Conservation (phyloP, 2,888 invertebrate genomes). For the Trichopria drosophilae region DNA sequence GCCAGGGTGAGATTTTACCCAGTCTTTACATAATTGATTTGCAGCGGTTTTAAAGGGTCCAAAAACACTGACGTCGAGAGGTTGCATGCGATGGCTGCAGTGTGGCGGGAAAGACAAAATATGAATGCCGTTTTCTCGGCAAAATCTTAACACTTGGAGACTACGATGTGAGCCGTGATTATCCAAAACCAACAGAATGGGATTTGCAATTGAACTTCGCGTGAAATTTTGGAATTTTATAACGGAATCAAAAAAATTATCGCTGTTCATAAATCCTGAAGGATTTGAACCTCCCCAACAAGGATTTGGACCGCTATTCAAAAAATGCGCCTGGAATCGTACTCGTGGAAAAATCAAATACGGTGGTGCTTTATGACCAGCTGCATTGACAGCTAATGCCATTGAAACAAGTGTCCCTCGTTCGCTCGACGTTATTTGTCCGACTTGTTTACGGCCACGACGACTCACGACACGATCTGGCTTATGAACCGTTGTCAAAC, state of each 20-base stretch:
- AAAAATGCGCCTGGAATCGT: slow-evolving; percentile 27
- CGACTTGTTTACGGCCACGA: slow-evolving; percentile 31
- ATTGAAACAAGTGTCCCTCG: slow-evolving; percentile 32
- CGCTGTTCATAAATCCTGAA: slow-evolving; percentile 32
- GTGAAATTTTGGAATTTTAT: slow-evolving; percentile 30
- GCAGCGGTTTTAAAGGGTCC: slow-evolving; percentile 31
- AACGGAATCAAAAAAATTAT: slow-evolving; percentile 30
- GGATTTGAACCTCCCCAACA: no score
- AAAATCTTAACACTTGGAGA: slow-evolving; percentile 25
- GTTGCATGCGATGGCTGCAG: no score
- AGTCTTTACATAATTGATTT: slow-evolving; percentile 38
- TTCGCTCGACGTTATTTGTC: slow-evolving; percentile 35
- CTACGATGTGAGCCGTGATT: slow-evolving; percentile 32
- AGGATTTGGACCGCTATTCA: slow-evolving; percentile 26
- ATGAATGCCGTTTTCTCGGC: slow-evolving; percentile 28
- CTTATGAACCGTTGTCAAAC: slow-evolving; percentile 31
- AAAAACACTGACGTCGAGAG: slow-evolving; percentile 26
- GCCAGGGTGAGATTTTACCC: slow-evolving; percentile 38
- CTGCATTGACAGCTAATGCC: slow-evolving; percentile 19
- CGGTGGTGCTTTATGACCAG: slow-evolving; percentile 25
- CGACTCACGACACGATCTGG: slow-evolving; percentile 24
- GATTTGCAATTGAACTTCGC: slow-evolving; percentile 23
- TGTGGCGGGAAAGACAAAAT: slow-evolving; percentile 31
- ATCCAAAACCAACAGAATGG: slow-evolving; percentile 29
- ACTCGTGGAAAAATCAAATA: slow-evolving; percentile 31